Base-by-base conservation (phyloP, 2,797 vertebrate species). In the Propithecus deckenii region DNA sequence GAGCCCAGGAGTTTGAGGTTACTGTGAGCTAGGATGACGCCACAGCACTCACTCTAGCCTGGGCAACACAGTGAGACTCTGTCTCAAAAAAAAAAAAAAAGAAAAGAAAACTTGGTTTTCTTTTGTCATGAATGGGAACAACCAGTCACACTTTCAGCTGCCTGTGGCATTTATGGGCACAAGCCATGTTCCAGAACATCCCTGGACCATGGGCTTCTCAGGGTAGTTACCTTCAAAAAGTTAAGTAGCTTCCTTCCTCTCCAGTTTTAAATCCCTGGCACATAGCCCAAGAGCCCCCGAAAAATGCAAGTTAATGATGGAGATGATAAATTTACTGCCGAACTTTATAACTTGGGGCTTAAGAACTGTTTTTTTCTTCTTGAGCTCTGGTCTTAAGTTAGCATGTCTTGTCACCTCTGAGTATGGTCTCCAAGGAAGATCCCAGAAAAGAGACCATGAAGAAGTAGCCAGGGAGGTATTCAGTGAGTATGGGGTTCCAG, bases 41-140 rank as follows among this genome's bases (percentile, higher is more conserved):
- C 38, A 38, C 38, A 3, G 38, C 38, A 38, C 38, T 38, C 38
- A 38, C 38, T 38, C 38, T 38, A 38, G 38, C 38, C 38, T 38
- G 38, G 38, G 38, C 38, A 38, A 38, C 38, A 38, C 38, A 38
- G 38, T 38, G 38, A 38, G 38, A 38, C 38, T 38, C 3, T 38
- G 38, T 38, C 4, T 38, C 38, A 38, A 38, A 38, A 38, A 38
- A 38, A 35, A 89, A 84, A 91, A 79, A 57, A 93, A 92, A 32
- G 88, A 22, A 84, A 91, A 79, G 63, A 93, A 92, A 55, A 75
- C 22, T 87, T 95, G 61, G 94, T 97, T 95, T 92, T 96, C 59
- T 78, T 96, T 84, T 59, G 35, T 92, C 74, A 71, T 46, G 32
- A 98, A 93, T 10, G n/a, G 71, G n/a, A 92, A 87, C 88, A 74